Evolutionary conservation across 2,797 vertebrate genomes (phyloP).

Genomic region (Sciaenops ocellatus): DNA sequence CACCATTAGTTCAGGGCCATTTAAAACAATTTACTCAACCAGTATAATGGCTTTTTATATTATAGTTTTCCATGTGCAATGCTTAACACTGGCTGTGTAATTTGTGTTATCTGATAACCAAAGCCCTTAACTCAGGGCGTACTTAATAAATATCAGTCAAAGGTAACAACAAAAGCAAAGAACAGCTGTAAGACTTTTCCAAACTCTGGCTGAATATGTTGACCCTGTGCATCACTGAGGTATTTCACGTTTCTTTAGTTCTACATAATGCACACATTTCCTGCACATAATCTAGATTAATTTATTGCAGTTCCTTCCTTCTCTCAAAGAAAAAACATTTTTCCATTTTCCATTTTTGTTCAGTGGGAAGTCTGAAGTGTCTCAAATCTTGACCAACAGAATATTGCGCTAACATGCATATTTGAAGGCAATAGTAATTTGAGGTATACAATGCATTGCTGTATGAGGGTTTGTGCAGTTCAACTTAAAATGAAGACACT

Average conservation of each 20-base stretch:
- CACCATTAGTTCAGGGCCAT: neutral
- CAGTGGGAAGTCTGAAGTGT: neutral
- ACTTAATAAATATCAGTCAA: slow-evolving; percentile 28
- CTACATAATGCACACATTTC: neutral
- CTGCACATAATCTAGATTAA: neutral
- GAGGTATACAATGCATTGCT: slow-evolving; percentile 17
- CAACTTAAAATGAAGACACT: neutral
- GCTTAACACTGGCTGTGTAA: neutral
- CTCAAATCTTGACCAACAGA: neutral
- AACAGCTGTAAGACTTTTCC: neutral
- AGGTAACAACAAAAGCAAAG: neutral
- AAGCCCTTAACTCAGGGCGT: neutral
- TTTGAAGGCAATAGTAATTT: neutral
- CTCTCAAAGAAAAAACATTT: neutral
- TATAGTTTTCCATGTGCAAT: neutral
- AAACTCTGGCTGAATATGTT: neutral
- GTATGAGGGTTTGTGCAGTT: neutral
- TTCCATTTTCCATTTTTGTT: neutral
- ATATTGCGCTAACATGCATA: neutral
- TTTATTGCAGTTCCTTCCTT: neutral
- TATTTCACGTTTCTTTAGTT: slow-evolving; percentile 30
- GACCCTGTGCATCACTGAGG: slow-evolving; percentile 37
- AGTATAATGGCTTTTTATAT: neutral
- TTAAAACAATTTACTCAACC: neutral
- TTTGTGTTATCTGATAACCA: neutral